Base-by-base conservation (phyloP, 1,140 invertebrate species). In the Eurosta solidaginis region DNA sequence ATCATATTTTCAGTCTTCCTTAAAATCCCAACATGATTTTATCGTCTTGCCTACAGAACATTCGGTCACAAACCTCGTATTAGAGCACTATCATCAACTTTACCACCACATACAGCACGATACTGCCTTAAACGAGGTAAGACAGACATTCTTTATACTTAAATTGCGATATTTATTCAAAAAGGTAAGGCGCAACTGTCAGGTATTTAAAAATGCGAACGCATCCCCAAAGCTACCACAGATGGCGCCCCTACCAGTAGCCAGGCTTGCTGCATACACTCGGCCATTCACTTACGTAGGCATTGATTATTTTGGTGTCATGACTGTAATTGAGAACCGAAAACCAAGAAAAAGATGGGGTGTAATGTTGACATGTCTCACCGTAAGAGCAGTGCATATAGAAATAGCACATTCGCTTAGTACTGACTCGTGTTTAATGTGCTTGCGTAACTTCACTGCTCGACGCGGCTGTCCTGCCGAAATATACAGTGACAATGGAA, bases 351-450 rank as follows among this genome's bases (percentile, higher is more conserved):
- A 83, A 45, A 33, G 81, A 2, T 84, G 80, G 79, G 78, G 79
- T 0, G 83, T 59, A 5, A 47, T 83, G 36, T 81, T 82, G 20
- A 82, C 81, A 0, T 83, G 82, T 29, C n/a, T 83, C 4, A 80
- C 78, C 1, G 77, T 78, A 9, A 36, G 36, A 7, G 10, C 47
- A n/a, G 36, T 52, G n/a, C n/a, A n/a, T n/a, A n/a, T n/a, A n/a
- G n/a, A n/a, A n/a, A n/a, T n/a, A n/a, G n/a, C n/a, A n/a, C n/a
- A n/a, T n/a, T n/a, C n/a, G n/a, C n/a, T n/a, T n/a, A n/a, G n/a
- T n/a, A n/a, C n/a, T n/a, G n/a, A n/a, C n/a, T n/a, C n/a, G n/a
- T n/a, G n/a, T n/a, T n/a, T n/a, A n/a, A n/a, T n/a, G n/a, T n/a
- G n/a, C n/a, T n/a, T n/a, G n/a, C n/a, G n/a, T n/a, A n/a, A n/a